phyloP scores from a whole-genome alignment of 1,140 invertebrate species.

The Lamellibrachia luymesi region DNA sequence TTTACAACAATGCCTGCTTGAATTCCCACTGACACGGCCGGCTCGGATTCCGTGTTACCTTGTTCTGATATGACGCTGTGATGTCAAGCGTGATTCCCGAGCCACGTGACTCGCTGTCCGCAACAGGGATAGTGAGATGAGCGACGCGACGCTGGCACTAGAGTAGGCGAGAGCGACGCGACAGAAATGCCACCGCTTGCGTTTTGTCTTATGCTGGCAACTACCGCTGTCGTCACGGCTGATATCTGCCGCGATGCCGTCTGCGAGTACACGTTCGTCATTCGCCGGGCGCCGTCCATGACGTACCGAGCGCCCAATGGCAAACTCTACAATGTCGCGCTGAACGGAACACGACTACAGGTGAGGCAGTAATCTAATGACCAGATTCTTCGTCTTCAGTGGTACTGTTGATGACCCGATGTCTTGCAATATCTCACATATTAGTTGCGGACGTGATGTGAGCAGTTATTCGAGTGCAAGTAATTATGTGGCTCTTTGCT shows the following conservation, averaged over 20 bases:
- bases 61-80: neutral
- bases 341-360: conserved; percentile 5
- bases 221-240: neutral
- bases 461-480: too few relatives aligned
- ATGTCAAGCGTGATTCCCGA: neutral
- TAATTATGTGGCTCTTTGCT: too few relatives aligned
- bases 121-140: neutral
- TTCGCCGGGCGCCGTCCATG: neutral
- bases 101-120: neutral
- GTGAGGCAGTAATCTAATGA: neutral
- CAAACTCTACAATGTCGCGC: neutral
- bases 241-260: neutral
- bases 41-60: neutral
- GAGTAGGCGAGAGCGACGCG: neutral
- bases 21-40: too few relatives aligned
- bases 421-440: too few relatives aligned
- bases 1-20: too few relatives aligned
- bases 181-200: neutral
- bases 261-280: conserved; percentile 14
- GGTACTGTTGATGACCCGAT: too few relatives aligned
- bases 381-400: too few relatives aligned
- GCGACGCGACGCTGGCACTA: neutral
- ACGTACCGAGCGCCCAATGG: neutral
- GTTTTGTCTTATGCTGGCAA: neutral
- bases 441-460: too few relatives aligned